Percentiles rank a stretch among this genome's conserved stretches.
These are phyloP conservation scores for Acanthis flammea DNA, from an alignment of 2,797 vertebrate species.

Conservation along the genomic window DNA sequence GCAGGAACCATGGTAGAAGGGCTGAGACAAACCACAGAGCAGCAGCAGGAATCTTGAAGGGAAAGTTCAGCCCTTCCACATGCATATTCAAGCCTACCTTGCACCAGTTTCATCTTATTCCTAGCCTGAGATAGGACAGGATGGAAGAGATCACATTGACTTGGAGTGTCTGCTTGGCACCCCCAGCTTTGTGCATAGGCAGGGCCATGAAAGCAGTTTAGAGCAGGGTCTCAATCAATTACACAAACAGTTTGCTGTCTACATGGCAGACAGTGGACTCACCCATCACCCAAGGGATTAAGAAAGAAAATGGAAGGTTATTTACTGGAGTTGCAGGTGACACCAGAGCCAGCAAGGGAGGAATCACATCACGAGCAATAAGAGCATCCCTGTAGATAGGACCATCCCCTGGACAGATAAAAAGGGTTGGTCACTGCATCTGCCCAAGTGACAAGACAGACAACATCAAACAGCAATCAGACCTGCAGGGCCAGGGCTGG, in stretches of 20 bases:
- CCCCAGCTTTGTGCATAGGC: not conserved
- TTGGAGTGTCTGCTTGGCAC: not conserved
- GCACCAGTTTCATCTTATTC: not conserved
- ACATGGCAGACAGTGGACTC: not conserved
- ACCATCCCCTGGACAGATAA: conserved; percentile 81
- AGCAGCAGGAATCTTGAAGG: not conserved
- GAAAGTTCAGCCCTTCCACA: not conserved
- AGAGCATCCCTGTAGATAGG: conserved; percentile 84
- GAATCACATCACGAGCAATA: conserved; percentile 80
- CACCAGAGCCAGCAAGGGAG: conserved; percentile 81
- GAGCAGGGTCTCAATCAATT: not conserved
- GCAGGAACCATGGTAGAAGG: not conserved
- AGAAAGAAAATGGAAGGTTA: not conserved
- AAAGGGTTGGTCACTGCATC: not conserved
- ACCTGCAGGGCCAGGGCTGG: not conserved
- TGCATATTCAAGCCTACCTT: not conserved
- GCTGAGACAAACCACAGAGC: not conserved
- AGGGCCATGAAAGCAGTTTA: not conserved
- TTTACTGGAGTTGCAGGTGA: conserved; percentile 85
- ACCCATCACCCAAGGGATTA: not conserved
- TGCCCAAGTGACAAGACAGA: not conserved
- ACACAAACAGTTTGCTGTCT: not conserved
- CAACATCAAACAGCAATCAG: not conserved
- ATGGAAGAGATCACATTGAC: not conserved
- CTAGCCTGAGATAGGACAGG: not conserved